Evolutionary conservation across 2,113 vertebrate species (phyloP).

Genomic region (Petrocephalus microphthalmus): DNA sequence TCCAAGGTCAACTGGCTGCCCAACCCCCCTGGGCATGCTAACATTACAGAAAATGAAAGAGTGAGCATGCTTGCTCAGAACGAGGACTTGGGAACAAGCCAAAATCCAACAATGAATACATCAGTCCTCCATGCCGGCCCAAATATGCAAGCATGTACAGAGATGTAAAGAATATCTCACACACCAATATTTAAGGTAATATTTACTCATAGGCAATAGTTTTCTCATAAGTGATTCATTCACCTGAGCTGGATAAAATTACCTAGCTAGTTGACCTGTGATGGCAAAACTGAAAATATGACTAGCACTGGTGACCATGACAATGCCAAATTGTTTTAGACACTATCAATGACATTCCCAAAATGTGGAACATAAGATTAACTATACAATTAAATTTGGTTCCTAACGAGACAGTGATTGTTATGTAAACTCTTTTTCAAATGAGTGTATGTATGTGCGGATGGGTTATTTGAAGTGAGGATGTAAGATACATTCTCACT

Average conservation of each 20-base stretch:
- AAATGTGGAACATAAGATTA: neutral
- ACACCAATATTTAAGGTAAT: neutral
- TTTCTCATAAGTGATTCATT: conserved; percentile 4
- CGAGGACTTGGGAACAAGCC: no score
- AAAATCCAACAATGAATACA: no score
- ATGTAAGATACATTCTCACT: neutral
- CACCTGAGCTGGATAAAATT: neutral
- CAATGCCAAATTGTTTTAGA: neutral
- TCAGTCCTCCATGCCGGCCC: no score
- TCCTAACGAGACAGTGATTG: neutral
- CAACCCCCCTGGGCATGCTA: no score
- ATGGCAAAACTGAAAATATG: neutral
- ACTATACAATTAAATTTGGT: neutral
- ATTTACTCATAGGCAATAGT: neutral
- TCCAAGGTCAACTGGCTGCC: no score
- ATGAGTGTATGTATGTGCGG: neutral
- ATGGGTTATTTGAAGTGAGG: neutral
- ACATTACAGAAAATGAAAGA: no score
- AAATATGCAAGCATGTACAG: neutral
- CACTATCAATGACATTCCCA: neutral
- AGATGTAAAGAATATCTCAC: neutral
- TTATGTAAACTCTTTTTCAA: neutral
- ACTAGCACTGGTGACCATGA: neutral
- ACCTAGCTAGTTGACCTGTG: neutral
- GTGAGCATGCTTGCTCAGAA: no score